Evolutionary conservation across 2,797 vertebrate genomes (phyloP).

Genomic region (Anisognathus igniventris): DNA sequence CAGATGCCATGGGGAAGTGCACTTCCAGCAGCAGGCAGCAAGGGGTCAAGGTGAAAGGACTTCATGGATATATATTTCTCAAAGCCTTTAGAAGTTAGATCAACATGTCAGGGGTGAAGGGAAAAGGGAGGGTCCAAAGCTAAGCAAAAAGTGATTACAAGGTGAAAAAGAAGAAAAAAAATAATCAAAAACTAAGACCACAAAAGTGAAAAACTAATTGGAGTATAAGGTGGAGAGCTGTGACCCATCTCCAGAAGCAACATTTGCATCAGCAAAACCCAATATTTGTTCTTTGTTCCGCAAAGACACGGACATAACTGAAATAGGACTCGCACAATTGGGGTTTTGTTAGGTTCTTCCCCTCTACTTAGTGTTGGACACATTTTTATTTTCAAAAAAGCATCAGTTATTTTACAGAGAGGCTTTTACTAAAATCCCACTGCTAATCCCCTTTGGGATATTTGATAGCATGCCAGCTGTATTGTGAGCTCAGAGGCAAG

Average conservation of each 20-base stretch:
- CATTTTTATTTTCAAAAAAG: not conserved
- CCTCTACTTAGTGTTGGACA: not conserved
- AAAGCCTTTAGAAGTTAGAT: not conserved
- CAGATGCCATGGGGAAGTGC: not conserved
- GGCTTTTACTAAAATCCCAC: not conserved
- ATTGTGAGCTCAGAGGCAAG: slow-evolving; percentile 27
- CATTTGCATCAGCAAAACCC: not conserved
- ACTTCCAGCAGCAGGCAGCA: not conserved
- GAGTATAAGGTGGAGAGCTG: not conserved
- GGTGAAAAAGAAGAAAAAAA: not conserved
- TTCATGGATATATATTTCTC: not conserved
- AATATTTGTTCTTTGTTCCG: not conserved
- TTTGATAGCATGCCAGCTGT: slow-evolving; percentile 39
- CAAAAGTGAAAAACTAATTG: not conserved
- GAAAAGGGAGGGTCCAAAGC: not conserved
- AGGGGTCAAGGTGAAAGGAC: not conserved
- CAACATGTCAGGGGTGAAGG: not conserved
- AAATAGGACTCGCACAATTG: not conserved
- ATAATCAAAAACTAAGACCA: not conserved
- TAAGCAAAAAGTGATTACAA: not conserved
- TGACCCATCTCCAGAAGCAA: not conserved
- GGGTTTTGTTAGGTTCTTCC: not conserved
- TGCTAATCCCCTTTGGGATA: slow-evolving; percentile 19
- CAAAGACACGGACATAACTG: not conserved
- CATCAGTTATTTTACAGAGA: not conserved